Evolutionary conservation across 1,140 invertebrate genomes (phyloP), one percentile per base, ranked within the genome.

Genomic region (Pentalonia nigronervosa): DNA sequence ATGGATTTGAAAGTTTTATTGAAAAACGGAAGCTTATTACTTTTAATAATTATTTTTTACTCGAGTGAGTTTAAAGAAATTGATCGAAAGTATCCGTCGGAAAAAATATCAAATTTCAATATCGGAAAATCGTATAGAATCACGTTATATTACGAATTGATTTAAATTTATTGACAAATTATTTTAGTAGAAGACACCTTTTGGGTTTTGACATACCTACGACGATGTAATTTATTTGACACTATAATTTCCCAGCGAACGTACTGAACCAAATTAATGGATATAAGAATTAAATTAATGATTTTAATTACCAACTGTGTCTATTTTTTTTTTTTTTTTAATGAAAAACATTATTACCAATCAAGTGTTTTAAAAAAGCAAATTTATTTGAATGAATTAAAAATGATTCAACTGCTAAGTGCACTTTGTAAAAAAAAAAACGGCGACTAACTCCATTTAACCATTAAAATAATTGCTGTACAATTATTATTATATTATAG

Each of bases 11-110:
- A n/a, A n/a, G n/a, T 67, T 67, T n/a, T 14, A 6, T n/a, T 2
- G 14, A 67, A 67, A 67, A 67, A 67, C 14, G 4, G 17, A n/a
- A n/a, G 14, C 9, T 11, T 30, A 30, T 9, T 8, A 25, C 56
- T 25, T 9, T 60, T 60, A 2, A 76, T n/a, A n/a, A 17, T 6
- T 17, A 17, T 0, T n/a, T n/a, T n/a, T 53, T 17, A 7, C 4
- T 76, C 14, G 17, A 17, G n/a, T 6, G 6, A 6, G n/a, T n/a
- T n/a, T n/a, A 76, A 17, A 17, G n/a, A 67, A n/a, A 67, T 34
- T 4, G 14, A 17, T 6, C 4, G 14, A 17, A 76, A 0, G 4
- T 76, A n/a, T 0, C 7, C 7, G 0, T 76, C 60, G n/a, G 0
- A 76, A n/a, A 34, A 17, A 34, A 14, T 6, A n/a, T 76, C 7